A percentile compares a stretch with the other conserved stretches of the same genome.
phyloP scores from a whole-genome alignment of 2,797 vertebrate genomes.

The Gadopsis bispinosus region DNA sequence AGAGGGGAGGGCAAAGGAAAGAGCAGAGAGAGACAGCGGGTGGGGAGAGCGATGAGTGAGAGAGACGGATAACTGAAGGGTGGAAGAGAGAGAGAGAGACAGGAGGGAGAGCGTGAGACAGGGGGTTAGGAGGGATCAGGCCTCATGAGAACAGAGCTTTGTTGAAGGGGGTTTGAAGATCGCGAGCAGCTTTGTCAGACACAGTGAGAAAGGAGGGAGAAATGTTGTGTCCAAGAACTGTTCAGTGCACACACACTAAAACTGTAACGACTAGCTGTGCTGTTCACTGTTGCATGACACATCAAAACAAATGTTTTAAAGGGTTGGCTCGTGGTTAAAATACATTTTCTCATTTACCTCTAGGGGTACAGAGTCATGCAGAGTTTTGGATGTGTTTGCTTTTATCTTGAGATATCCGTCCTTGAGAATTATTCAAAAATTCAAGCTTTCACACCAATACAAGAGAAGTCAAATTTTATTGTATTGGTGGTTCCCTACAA shows the following conservation, averaged over 20 bases:
- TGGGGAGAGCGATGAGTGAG: constrained; percentile 35
- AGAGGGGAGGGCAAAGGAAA: constrained; percentile 74
- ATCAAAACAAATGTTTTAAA: neutral
- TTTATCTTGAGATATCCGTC: neutral
- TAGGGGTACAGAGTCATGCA: neutral
- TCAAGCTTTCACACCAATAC: neutral
- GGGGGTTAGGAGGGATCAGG: constrained; percentile 69
- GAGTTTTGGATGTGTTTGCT: neutral
- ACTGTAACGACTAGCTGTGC: constrained; percentile 7
- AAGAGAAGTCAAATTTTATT: neutral
- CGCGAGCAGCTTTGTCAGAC: constrained; percentile 80
- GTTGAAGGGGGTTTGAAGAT: constrained; percentile 82
- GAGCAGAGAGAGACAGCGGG: constrained; percentile 64
- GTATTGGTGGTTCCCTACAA: neutral
- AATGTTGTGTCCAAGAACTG: constrained; percentile 56
- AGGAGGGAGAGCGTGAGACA: constrained; percentile 45
- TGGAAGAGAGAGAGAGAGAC: constrained; percentile 45
- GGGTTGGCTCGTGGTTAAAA: neutral
- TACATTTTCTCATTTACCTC: neutral
- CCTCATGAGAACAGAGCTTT: constrained; percentile 71
- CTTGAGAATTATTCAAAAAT: neutral
- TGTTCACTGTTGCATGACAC: constrained; percentile 20
- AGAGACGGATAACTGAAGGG: constrained; percentile 56
- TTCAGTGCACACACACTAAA: constrained; percentile 17
- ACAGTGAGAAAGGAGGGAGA: constrained; percentile 52